Conservation (phyloP, 2,888 invertebrate species). For the Orchesellides sinensis region DNA sequence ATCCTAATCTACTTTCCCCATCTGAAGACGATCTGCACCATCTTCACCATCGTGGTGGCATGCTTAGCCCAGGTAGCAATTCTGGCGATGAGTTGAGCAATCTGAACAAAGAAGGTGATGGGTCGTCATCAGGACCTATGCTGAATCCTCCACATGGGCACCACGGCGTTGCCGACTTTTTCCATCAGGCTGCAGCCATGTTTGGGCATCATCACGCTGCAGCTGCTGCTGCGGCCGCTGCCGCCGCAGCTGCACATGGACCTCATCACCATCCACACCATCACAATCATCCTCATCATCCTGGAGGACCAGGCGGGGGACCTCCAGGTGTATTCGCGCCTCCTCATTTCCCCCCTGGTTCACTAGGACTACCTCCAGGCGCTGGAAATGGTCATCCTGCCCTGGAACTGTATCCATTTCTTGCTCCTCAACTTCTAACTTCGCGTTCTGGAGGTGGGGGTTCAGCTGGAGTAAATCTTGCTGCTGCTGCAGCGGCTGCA, state of each 20-base stretch:
- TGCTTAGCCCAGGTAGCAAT: constrained; percentile 44
- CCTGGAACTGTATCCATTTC: constrained; percentile 71
- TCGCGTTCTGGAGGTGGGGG: constrained; percentile 32
- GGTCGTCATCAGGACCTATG: constrained; percentile 58
- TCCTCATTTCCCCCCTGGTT: constrained; percentile 64
- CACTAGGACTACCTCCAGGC: constrained; percentile 39
- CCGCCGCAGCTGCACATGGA: constrained; percentile 53
- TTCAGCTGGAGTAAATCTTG: constrained; percentile 39
- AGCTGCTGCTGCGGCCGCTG: constrained; percentile 53
- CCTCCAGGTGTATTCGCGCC: constrained; percentile 67
- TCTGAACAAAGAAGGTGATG: constrained; percentile 23
- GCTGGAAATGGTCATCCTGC: constrained; percentile 41
- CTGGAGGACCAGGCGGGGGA: not conserved
- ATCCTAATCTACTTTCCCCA: constrained; percentile 55
- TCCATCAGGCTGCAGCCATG: constrained; percentile 71
- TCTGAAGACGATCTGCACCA: constrained; percentile 56
- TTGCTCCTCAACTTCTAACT: constrained; percentile 65
- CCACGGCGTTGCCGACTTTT: constrained; percentile 71
- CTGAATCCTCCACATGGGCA: constrained; percentile 69
- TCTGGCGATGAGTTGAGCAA: constrained; percentile 42
- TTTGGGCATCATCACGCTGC: constrained; percentile 66
- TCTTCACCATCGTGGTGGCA: constrained; percentile 16
- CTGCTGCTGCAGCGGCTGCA: constrained; percentile 47
- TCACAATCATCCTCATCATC: constrained; percentile 39
- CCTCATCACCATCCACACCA: constrained; percentile 66